Evolutionary conservation across 92 coral and sea anemone species (phyloP), one percentile per base, ranked within the genome.

Genomic region (Zoanthus gigantus): DNA sequence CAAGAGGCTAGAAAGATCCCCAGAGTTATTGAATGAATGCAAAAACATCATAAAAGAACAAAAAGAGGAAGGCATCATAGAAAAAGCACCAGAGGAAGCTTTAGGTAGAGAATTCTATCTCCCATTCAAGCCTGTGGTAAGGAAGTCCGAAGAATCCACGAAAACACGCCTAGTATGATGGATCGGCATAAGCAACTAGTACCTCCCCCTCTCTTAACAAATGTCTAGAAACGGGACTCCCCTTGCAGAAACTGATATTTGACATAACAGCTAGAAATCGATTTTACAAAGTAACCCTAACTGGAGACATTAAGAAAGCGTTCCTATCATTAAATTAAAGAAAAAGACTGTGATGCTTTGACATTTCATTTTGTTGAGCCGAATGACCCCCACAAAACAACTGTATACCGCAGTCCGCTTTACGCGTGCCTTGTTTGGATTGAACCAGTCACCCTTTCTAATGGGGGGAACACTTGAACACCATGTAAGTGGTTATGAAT

Each of bases 61-160:
- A 23, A 23, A 23, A 23, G 67, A 66, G 31, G 75, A 76, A 48
- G 90, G 90, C 5, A 83, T 86, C 14, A 74, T 77, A 5, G 77
- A 86, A 72, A 63, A 50, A 47, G 85, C 84, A 18, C 90, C 90
- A 46, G 65, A n/a, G 15, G 47, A 77, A 29, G 84, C 48, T 3
- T 0, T 29, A 32, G 84, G 84, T 29, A 76, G 48, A 54, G 85
- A 86, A 83, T 86, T 86, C 67, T 86, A 28, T 34, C 34, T 86
- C 34, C 90, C 90, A 18, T 73, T 74, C 57, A 58, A 82, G 14
- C 60, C 90, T 2, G 85, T 86, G 46, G 77, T 77, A 73, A 50
- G 54, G 9, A 85, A 23, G 29, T 0, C 23, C 23, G 42, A 44
- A 23, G 23, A 23, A 23, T 23, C 23, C 23, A 23, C 23, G 23